phyloP scores from a whole-genome alignment of 2,797 vertebrate genomes.

The Argyrosomus regius region DNA sequence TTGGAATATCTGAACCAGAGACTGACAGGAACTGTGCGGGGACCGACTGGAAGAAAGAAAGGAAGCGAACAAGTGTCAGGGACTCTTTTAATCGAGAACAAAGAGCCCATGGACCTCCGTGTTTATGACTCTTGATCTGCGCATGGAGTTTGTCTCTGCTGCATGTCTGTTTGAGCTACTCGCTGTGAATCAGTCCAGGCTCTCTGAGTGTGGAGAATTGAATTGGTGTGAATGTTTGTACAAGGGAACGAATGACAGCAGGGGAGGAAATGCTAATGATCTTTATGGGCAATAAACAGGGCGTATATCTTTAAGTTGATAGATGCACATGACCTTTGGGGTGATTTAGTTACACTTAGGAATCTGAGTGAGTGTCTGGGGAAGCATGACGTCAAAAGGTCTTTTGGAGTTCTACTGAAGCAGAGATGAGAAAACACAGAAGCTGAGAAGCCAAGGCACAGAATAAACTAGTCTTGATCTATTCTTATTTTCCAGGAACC shows the following conservation, averaged over 20 bases:
- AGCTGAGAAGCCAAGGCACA: conserved; percentile 14
- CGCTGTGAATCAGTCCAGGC: conserved; percentile 47
- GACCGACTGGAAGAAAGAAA: conserved; percentile 38
- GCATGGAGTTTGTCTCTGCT: conserved; percentile 42
- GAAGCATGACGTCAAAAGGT: conserved; percentile 60
- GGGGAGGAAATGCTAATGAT: conserved; percentile 75
- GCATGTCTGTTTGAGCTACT: conserved; percentile 35
- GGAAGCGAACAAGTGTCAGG: conserved; percentile 50
- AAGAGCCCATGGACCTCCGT: conserved; percentile 53
- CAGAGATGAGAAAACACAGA: conserved; percentile 67
- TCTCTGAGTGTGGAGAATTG: conserved; percentile 63
- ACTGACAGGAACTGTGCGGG: conserved; percentile 46
- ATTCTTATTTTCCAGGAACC: conserved; percentile 21
- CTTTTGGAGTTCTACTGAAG: conserved; percentile 52
- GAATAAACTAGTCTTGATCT: conserved; percentile 23
- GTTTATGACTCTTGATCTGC: conserved; percentile 53
- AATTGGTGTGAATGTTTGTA: conserved; percentile 73
- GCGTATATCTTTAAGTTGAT: conserved; percentile 71
- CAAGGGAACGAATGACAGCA: conserved; percentile 60
- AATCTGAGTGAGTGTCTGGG: conserved; percentile 59
- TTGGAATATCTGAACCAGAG: conserved; percentile 44
- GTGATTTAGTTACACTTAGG: conserved; percentile 70
- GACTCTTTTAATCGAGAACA: conserved; percentile 62
- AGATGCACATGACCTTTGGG: conserved; percentile 69
- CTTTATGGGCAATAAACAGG: conserved; percentile 75